Percentiles rank a stretch among this genome's conserved stretches.
phyloP scores from a whole-genome alignment of 1,140 invertebrate genomes.

The Leptinotarsa lineolata region DNA sequence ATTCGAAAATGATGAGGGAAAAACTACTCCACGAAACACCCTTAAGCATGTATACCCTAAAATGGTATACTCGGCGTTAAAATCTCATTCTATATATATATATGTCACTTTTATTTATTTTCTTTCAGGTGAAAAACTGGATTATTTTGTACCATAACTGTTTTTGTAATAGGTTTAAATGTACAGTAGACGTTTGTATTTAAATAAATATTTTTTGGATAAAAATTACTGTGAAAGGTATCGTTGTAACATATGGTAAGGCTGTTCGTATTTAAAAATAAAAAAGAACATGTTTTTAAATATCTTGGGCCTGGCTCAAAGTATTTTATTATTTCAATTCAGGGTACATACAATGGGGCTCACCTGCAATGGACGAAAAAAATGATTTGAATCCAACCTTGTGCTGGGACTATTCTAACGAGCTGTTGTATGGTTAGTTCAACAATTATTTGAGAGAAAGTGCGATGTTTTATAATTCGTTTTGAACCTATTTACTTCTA shows the following conservation, averaged over 20 bases:
- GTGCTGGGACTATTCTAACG: too few species aligned
- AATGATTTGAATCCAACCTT: too few species aligned
- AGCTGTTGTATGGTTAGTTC: too few species aligned
- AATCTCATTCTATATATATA: constrained; percentile 37
- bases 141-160: constrained; percentile 43
- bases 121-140: constrained; percentile 31
- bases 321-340: constrained; percentile 45
- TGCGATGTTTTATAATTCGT: too few species aligned
- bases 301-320: constrained; percentile 41
- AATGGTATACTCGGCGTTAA: constrained; percentile 29
- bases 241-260: constrained; percentile 55
- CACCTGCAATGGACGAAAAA: not conserved
- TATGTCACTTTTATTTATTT: constrained; percentile 44
- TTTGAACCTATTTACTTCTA: too few species aligned
- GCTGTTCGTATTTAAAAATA: constrained; percentile 43
- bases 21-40: not conserved
- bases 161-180: constrained; percentile 43
- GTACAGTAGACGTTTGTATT: constrained; percentile 48
- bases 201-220: constrained; percentile 34
- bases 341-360: constrained; percentile 2
- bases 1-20: not conserved
- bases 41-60: not conserved
- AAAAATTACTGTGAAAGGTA: constrained; percentile 35
- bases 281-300: constrained; percentile 40
- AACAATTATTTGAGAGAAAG: too few species aligned